Base-by-base conservation (phyloP, 2,113 vertebrate species). In the Dolichotis patagonum region DNA sequence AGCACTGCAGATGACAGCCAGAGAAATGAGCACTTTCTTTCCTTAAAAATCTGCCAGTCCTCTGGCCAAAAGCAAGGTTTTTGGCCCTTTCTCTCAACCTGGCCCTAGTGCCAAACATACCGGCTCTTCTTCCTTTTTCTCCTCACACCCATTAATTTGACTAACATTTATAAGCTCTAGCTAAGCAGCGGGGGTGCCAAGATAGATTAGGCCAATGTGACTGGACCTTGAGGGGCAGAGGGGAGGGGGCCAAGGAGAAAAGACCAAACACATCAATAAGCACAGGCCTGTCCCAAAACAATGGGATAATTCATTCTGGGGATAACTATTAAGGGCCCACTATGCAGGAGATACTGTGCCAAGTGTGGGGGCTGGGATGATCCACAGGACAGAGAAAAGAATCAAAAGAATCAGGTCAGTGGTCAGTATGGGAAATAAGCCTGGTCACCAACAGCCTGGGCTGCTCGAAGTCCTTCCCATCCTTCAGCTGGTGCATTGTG, bases 271-370 rank as follows among this genome's bases (percentile, higher is more conserved):
- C 52, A n/a, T 63, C 7, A 49, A 7, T 32, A 54, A 38, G 35
- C 20, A 46, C 58, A n/a, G 0, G 6, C 38, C 49, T 35, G 30
- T 54, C 56, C 46, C 43, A n/a, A n/a, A 8, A 52, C 60, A 24
- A 38, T 0, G 20, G 28, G 58, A 26, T 30, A 4, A 41, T n/a
- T 77, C 46, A 3, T 38, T 32, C 62, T 12, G n/a, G 78, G 10
- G n/a, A 60, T 78, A 43, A 38, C 28, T 20, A 17, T 1, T 4
- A 13, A 93, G 75, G 46, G 32, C 28, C 60, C 62, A 16, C 80
- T 4, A 0, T 3, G 3, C 19, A n/a, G 54, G 43, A 28, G 49
- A 88, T 5, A 2, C 28, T 2, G 20, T 0, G 30, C 73, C 80
- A 49, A 58, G 85, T 3, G 0, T 54, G 1, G 13, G 26, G 7